phyloP scores from a whole-genome alignment of 2,113 vertebrate species.

The Chaetura pelagica region DNA sequence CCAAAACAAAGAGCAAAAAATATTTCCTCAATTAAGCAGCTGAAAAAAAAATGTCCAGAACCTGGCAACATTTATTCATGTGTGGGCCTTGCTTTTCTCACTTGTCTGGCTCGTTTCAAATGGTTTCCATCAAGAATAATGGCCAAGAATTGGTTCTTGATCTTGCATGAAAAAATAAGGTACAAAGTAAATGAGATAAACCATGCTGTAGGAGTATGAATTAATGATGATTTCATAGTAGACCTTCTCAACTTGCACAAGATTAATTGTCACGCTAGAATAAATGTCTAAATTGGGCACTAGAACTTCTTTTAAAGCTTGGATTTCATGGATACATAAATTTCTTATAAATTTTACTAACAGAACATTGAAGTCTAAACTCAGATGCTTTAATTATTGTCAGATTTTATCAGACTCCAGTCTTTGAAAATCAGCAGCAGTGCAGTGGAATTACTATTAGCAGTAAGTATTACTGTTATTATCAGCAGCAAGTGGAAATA shows the following conservation, averaged over 20 bases:
- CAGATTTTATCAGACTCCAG: background rate
- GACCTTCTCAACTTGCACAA: background rate
- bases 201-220: background rate
- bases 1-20: slow-evolving; percentile 1
- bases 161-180: background rate
- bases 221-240: background rate
- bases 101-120: background rate
- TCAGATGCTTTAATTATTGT: background rate
- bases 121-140: background rate
- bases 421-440: background rate
- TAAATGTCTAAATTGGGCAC: background rate
- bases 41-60: background rate
- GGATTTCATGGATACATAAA: background rate
- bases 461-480: background rate
- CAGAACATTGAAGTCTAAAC: background rate
- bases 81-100: background rate
- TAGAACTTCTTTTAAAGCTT: background rate
- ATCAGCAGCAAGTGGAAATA: too few species aligned
- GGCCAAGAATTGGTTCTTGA: slow-evolving; percentile 24
- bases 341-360: background rate
- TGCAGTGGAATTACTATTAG: background rate
- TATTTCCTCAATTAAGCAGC: slow-evolving; percentile 26
- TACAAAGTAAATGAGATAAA: slow-evolving; percentile 10
- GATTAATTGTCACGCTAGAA: background rate
- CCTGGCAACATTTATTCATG: background rate